Percentiles rank a stretch among this genome's conserved stretches.
phyloP scores from a whole-genome alignment of 2,797 vertebrate genomes.

The Acrocephalus scirpaceus region DNA sequence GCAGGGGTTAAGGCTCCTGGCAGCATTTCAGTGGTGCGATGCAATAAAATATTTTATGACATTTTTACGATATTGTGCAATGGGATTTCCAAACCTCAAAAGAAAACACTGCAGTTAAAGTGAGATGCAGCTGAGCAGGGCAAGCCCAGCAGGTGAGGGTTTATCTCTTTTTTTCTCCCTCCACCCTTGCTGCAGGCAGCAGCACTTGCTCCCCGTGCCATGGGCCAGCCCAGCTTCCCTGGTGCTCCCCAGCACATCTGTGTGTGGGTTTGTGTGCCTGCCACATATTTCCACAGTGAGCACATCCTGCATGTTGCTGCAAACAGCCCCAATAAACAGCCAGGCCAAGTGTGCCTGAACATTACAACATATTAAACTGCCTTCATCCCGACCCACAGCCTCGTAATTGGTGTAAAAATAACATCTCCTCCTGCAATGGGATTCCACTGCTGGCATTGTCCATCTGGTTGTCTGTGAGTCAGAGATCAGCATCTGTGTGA shows the following conservation, averaged over 20 bases:
- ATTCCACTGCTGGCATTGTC: not conserved
- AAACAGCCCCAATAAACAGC: slow-evolving; percentile 74
- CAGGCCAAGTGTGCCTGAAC: slow-evolving; percentile 70
- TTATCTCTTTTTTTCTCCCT: not conserved
- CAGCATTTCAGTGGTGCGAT: not conserved
- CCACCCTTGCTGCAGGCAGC: not conserved
- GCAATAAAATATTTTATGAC: slow-evolving; percentile 56
- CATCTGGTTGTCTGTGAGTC: not conserved
- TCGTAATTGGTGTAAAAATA: slow-evolving; percentile 52
- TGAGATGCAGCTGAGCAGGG: not conserved
- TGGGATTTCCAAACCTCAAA: not conserved
- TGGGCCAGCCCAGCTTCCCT: not conserved
- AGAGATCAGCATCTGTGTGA: not conserved
- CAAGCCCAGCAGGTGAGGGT: slow-evolving; percentile 37
- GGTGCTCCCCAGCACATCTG: slow-evolving; percentile 64
- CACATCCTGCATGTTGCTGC: slow-evolving; percentile 68
- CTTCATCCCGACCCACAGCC: slow-evolving; percentile 57
- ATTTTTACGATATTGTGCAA: slow-evolving; percentile 57
- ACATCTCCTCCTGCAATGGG: slow-evolving; percentile 35
- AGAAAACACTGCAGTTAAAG: slow-evolving; percentile 1
- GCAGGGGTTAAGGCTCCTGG: slow-evolving; percentile 54
- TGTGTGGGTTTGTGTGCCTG: slow-evolving; percentile 38
- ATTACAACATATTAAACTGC: slow-evolving; percentile 70
- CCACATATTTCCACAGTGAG: slow-evolving; percentile 71
- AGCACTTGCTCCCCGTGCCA: not conserved